Evolutionary conservation across 2,888 invertebrate genomes (phyloP).

Genomic region (Drosophila bunnanda): DNA sequence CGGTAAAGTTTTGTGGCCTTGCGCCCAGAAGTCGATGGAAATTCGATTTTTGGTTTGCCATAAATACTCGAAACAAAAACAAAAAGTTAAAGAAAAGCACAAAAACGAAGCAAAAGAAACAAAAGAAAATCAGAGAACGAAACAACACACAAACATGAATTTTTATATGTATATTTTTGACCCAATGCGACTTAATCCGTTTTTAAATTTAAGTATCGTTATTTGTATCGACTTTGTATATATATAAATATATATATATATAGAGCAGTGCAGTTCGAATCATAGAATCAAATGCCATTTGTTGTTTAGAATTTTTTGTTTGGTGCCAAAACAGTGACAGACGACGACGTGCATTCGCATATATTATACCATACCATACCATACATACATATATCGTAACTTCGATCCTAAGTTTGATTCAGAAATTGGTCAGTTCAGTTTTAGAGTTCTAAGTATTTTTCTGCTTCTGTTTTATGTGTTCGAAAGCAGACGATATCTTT

Average conservation of each 20-base stretch:
- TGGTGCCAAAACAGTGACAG: slow-evolving; percentile 71
- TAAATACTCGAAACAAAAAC: slow-evolving; percentile 67
- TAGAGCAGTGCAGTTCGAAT: slow-evolving; percentile 46
- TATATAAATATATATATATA: slow-evolving; percentile 29
- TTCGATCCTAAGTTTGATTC: slow-evolving; percentile 36
- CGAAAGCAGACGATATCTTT: slow-evolving; percentile 28
- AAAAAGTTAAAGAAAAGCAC: slow-evolving; percentile 42
- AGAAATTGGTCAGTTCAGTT: slow-evolving; percentile 35
- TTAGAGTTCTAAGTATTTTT: slow-evolving; percentile 42
- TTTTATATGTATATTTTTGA: slow-evolving; percentile 38
- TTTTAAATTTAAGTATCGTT: slow-evolving; percentile 60
- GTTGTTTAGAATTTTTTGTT: slow-evolving; percentile 57
- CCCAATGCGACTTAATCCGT: slow-evolving; percentile 48
- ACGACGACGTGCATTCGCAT: slow-evolving; percentile 34
- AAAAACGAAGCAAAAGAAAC: slow-evolving; percentile 56
- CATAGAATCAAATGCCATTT: slow-evolving; percentile 65
- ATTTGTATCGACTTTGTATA: slow-evolving; percentile 59
- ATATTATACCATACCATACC: slow-evolving; percentile 18
- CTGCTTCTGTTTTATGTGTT: slow-evolving; percentile 42
- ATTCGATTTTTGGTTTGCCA: slow-evolving; percentile 66
- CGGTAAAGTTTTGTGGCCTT: slow-evolving; percentile 82
- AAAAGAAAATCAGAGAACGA: slow-evolving; percentile 57
- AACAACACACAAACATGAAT: slow-evolving; percentile 43
- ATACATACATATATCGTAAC: slow-evolving; percentile 26
- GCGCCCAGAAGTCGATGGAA: slow-evolving; percentile 60